Evolutionary conservation across 2,797 vertebrate species (phyloP).

Genomic region (Anableps anableps): DNA sequence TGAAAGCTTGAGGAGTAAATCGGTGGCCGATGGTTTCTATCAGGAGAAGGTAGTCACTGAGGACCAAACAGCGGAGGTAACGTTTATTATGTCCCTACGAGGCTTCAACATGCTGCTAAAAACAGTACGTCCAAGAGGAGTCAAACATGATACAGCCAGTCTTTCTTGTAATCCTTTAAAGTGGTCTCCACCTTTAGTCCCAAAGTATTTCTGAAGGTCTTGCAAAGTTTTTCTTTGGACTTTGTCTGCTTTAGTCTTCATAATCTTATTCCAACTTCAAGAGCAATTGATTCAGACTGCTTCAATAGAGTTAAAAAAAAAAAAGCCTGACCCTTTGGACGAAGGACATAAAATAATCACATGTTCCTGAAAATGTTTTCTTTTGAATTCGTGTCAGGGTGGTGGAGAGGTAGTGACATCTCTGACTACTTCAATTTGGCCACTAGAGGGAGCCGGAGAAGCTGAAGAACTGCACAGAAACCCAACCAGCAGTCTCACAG

Average conservation of each 20-base stretch:
- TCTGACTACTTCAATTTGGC: not conserved
- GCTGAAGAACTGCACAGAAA: not conserved
- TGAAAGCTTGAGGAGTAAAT: no score
- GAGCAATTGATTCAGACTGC: not conserved
- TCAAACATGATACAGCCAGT: not conserved
- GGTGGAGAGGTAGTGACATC: not conserved
- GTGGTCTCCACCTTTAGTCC: not conserved
- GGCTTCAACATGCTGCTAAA: no score
- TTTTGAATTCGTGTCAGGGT: not conserved
- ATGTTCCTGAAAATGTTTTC: not conserved
- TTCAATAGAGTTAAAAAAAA: not conserved
- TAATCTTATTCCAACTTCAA: not conserved
- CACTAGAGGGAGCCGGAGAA: not conserved
- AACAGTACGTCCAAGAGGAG: not conserved
- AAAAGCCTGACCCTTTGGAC: not conserved
- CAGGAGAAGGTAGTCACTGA: no score
- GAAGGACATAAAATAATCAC: not conserved
- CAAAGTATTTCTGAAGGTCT: no score
- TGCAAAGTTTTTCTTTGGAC: not conserved
- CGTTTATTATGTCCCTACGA: no score
- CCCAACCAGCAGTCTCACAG: rapidly evolving
- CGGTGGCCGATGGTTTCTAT: no score
- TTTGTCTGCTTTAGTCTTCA: not conserved
- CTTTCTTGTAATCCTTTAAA: not conserved
- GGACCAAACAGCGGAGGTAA: no score